Conservation (phyloP, 2,113 vertebrate genomes). For the Amphiprion ocellaris region DNA sequence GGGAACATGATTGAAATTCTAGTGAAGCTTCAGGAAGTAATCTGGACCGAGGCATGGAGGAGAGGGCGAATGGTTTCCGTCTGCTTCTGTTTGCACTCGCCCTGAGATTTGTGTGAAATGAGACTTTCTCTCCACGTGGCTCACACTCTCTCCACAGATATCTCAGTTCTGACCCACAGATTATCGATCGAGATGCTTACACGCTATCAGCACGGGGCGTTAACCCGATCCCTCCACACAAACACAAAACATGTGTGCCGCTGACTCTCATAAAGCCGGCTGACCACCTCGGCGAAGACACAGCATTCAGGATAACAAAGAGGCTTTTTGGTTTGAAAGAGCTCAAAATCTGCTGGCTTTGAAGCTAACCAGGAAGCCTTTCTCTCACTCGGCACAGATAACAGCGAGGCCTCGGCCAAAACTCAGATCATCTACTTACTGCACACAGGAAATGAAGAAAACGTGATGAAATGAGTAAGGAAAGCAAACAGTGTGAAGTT, state of each 20-base stretch:
- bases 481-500: slow-evolving; percentile 45
- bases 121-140: slow-evolving; percentile 38
- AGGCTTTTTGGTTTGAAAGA: slow-evolving; percentile 39
- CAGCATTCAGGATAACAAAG: slow-evolving; percentile 29
- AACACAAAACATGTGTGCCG: slow-evolving; percentile 68
- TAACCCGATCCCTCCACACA: slow-evolving; percentile 48
- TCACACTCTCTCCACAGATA: slow-evolving; percentile 24
- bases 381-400: slow-evolving; percentile 62
- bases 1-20: slow-evolving; percentile 63
- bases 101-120: slow-evolving; percentile 56
- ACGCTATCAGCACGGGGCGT: slow-evolving; percentile 42
- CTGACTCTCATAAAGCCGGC: slow-evolving; percentile 59
- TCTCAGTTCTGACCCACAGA: slow-evolving; percentile 33
- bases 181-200: slow-evolving; percentile 59
- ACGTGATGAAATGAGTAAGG: slow-evolving; percentile 57
- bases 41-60: slow-evolving; percentile 42
- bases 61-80: slow-evolving; percentile 62
- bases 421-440: slow-evolving; percentile 63
- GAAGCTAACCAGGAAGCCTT: slow-evolving; percentile 64
- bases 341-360: slow-evolving; percentile 67
- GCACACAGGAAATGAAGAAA: slow-evolving; percentile 83
- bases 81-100: slow-evolving; percentile 59
- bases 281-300: slow-evolving; percentile 58
- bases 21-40: slow-evolving; percentile 68
- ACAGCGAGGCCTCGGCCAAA: slow-evolving; percentile 48